Base-by-base conservation (phyloP, 2,888 invertebrate species). In the Creontiades dilutus region DNA sequence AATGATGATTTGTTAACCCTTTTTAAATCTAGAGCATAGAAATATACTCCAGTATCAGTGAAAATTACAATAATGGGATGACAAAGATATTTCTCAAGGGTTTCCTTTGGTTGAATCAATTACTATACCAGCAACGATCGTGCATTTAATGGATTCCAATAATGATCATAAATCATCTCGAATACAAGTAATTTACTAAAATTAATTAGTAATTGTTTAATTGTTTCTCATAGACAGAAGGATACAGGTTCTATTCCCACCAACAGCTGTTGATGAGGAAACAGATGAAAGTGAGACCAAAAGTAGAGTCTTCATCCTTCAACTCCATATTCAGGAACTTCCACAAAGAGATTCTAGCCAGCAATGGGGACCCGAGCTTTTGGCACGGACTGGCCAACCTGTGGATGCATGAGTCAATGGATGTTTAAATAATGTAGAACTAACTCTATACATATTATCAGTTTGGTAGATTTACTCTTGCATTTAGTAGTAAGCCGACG, bases 171-270 rank as follows among this genome's bases (percentile, higher is more conserved):
- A 2, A 52, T 52, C 12, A 52, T 57, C 16, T 16, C 2, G 37
- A 37, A 37, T 37, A 37, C 37, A 37, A 37, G 37, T 4, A 37
- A 52, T 48, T 52, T 52, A 52, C 52, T 52, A 52, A 14, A 2
- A 16, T 3, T 52, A 14, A 14, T 52, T 52, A 52, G 68, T 16
- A 68, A 68, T n/a, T n/a, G 23, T 68, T 75, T 48, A 9, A 46
- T 14, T 28, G 14, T 46, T 46, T 7, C 23, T 76, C 76, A n/a
- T 12, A 47, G 37, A 13, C 13, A 19, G 37, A 80, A 80, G 47
- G 46, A 80, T 80, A 48, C 46, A 80, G 47, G 16, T 12, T n/a
- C 19, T 68, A 68, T 68, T 68, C 27, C 9, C 61, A 61, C 61
- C 61, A 61, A 61, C n/a, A 57, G 57, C 11, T 13, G 57, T 57